phyloP scores from a whole-genome alignment of 37 sponge, comb jelly and placozoan species.

The Eunapius fragilis region DNA sequence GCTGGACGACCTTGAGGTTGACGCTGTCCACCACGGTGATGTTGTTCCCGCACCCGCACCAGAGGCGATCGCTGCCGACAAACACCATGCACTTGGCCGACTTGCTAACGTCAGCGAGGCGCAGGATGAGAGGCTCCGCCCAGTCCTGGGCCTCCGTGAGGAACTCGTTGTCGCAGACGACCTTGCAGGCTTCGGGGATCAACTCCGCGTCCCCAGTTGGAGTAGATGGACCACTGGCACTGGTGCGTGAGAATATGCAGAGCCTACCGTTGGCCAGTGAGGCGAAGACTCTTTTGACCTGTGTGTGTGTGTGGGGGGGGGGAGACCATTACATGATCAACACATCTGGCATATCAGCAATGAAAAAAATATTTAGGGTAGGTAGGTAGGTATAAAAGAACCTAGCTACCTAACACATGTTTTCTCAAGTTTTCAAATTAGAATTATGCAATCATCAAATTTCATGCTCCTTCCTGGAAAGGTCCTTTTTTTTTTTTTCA shows the following conservation, averaged over 20 bases:
- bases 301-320: too few relatives aligned
- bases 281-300: constrained; percentile 87
- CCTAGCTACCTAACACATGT: too few relatives aligned
- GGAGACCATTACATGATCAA: too few relatives aligned
- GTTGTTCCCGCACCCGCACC: constrained; percentile 85
- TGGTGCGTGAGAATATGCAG: constrained; percentile 70
- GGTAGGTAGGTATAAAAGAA: too few relatives aligned
- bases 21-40: constrained; percentile 72
- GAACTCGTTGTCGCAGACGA: constrained; percentile 59
- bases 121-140: constrained; percentile 68
- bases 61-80: constrained; percentile 62
- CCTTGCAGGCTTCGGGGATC: constrained; percentile 43
- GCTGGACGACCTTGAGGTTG: constrained; percentile 48
- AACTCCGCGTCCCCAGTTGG: constrained; percentile 60
- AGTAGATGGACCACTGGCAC: constrained; percentile 27
- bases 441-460: too few relatives aligned
- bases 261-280: constrained; percentile 81
- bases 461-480: too few relatives aligned
- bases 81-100: constrained; percentile 78
- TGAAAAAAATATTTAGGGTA: too few relatives aligned
- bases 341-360: too few relatives aligned
- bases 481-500: too few relatives aligned
- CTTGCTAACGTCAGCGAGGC: constrained; percentile 42
- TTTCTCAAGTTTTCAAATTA: too few relatives aligned
- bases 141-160: constrained; percentile 76